Conservation (phyloP, 2,113 vertebrate genomes). For the Butorides virescens region DNA sequence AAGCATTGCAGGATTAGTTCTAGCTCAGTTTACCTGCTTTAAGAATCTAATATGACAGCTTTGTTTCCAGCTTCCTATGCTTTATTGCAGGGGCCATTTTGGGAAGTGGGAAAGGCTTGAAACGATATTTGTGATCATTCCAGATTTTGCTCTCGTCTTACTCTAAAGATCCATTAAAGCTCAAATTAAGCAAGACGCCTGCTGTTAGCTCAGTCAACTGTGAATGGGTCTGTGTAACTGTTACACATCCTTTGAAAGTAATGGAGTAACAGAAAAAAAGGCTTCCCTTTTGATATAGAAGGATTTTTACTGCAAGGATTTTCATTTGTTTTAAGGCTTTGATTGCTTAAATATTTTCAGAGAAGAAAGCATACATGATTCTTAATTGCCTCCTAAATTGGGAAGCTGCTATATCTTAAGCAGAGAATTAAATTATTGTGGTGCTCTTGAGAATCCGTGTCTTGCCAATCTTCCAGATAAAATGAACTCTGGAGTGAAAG, state of each 20-base stretch:
- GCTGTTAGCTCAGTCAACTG: constrained; percentile 56
- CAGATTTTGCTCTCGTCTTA: constrained; percentile 24
- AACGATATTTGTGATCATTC: constrained; percentile 9
- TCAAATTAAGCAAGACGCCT: constrained; percentile 71
- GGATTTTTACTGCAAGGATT: constrained; percentile 56
- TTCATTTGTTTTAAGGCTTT: constrained; percentile 62
- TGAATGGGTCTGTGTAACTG: constrained; percentile 54
- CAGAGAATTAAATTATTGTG: constrained; percentile 54
- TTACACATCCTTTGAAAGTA: constrained; percentile 64
- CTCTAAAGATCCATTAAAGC: constrained; percentile 63
- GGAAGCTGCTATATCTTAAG: constrained; percentile 17
- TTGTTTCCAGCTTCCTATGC: background rate
- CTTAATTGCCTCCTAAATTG: constrained; percentile 62
- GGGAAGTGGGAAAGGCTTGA: background rate
- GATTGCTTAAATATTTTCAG: constrained; percentile 61
- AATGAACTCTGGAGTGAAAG: constrained; percentile 55
- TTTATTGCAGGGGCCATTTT: constrained; percentile 43
- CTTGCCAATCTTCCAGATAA: constrained; percentile 63
- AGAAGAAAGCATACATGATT: constrained; percentile 52
- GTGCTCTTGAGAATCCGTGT: constrained; percentile 45
- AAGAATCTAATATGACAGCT: background rate
- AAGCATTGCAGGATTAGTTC: background rate
- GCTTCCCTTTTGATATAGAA: constrained; percentile 43
- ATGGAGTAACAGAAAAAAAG: constrained; percentile 1
- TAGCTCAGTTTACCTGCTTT: constrained; percentile 5